These are phyloP conservation scores for Corynorhinus townsendii DNA, from an alignment of 2,113 vertebrate genomes.

Conservation along the genomic window DNA sequence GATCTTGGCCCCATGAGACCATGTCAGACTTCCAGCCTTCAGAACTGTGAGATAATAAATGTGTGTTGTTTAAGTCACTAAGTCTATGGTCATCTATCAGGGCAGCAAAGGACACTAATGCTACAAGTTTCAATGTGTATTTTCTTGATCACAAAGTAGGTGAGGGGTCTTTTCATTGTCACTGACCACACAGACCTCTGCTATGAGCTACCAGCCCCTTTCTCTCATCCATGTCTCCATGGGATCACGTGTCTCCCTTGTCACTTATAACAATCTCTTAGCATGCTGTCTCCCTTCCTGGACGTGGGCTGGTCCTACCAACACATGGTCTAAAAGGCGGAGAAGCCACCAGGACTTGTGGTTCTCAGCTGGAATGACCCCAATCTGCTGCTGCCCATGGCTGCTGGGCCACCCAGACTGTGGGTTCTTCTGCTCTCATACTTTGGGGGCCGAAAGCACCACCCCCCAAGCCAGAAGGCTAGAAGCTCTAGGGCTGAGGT, in stretches of 20 bases:
- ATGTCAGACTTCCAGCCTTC: not conserved
- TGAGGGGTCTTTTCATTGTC: not conserved
- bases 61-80: not conserved
- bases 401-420: not conserved
- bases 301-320: too few species aligned
- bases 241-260: not conserved
- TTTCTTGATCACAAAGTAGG: too few species aligned
- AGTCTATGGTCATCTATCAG: not conserved
- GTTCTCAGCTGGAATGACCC: not conserved
- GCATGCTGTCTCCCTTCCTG: not conserved
- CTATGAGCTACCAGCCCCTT: not conserved
- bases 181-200: not conserved
- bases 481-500: not conserved
- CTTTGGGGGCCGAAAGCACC: not conserved
- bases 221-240: rapidly evolving
- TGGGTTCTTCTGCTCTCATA: not conserved
- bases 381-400: not conserved
- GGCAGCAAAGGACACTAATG: not conserved
- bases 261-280: not conserved
- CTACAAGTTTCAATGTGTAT: rapidly evolving
- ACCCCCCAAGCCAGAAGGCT: not conserved
- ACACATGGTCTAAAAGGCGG: not conserved
- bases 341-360: not conserved
- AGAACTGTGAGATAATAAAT: not conserved
- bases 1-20: not conserved